Percentiles rank a stretch among this genome's conserved stretches.
Evolutionary conservation across 2,888 invertebrate species (phyloP).

Genomic region (Chymomyza amoena): DNA sequence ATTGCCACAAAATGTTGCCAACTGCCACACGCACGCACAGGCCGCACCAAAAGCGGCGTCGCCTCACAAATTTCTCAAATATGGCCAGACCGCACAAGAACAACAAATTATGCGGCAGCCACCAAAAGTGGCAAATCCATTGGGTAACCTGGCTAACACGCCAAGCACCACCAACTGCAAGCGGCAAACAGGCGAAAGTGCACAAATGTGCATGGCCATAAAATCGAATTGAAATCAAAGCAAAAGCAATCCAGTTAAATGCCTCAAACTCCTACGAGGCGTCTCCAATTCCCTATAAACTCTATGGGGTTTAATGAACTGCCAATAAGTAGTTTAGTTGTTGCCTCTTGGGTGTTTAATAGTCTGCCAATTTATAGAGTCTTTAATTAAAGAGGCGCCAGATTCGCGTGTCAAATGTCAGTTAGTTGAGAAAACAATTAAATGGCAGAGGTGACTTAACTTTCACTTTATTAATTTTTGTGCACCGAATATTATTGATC

Average conservation of each 20-base stretch:
- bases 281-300: neutral
- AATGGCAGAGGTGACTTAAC: constrained; percentile 8
- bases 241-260: constrained; percentile 24
- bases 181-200: constrained; percentile 42
- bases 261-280: neutral
- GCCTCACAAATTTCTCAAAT: constrained; percentile 24
- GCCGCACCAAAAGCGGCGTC: constrained; percentile 39
- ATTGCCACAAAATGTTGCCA: constrained; percentile 69
- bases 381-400: neutral
- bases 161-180: constrained; percentile 1
- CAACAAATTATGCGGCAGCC: constrained; percentile 61
- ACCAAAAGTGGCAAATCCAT: constrained; percentile 50
- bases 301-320: constrained; percentile 46
- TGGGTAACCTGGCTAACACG: constrained; percentile 45
- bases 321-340: constrained; percentile 28
- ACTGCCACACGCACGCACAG: constrained; percentile 52
- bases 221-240: constrained; percentile 52
- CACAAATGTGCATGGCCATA: constrained; percentile 29
- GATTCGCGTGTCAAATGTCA: constrained; percentile 64
- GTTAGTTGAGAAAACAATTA: constrained; percentile 57
- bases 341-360: neutral
- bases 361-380: neutral
- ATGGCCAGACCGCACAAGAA: constrained; percentile 58
- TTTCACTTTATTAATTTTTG: constrained; percentile 47
- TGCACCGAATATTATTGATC: constrained; percentile 67